phyloP scores from a whole-genome alignment of 2,888 invertebrate species.

The Panzeria rudis region DNA sequence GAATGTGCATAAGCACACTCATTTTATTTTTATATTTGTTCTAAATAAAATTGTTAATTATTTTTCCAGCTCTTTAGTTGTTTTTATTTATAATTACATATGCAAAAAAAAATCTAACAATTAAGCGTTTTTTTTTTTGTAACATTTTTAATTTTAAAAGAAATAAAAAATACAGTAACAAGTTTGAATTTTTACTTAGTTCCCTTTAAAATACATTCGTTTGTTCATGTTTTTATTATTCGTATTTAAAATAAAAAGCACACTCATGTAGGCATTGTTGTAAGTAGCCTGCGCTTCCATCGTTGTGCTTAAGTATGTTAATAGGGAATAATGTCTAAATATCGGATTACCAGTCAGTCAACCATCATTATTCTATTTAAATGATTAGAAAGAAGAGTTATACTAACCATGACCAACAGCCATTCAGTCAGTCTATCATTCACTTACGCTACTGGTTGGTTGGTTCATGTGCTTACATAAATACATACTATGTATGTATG shows the following conservation, averaged over 20 bases:
- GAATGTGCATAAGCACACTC: background rate
- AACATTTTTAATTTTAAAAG: background rate
- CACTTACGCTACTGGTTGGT: background rate
- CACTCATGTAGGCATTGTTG: background rate
- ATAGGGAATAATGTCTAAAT: conserved; percentile 56
- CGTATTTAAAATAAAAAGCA: conserved; percentile 6
- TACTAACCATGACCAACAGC: conserved; percentile 58
- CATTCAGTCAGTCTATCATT: conserved; percentile 11
- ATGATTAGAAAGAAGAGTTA: conserved; percentile 50
- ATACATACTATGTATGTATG: no score
- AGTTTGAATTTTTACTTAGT: conserved; percentile 19
- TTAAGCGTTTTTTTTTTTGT: background rate
- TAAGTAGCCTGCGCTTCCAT: background rate
- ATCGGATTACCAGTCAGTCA: conserved; percentile 56
- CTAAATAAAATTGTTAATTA: conserved; percentile 3
- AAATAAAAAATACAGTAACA: background rate
- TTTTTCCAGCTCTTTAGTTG: background rate
- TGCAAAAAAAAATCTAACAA: background rate
- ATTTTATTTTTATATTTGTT: background rate
- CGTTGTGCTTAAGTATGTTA: conserved; percentile 53
- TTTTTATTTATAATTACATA: background rate
- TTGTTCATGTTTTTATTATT: conserved; percentile 14
- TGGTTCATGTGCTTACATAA: conserved; percentile 1
- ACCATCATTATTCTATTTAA: conserved; percentile 56
- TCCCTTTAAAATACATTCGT: background rate